phyloP scores from a whole-genome alignment of 2,797 vertebrate genomes.

The Okamejei kenojei region DNA sequence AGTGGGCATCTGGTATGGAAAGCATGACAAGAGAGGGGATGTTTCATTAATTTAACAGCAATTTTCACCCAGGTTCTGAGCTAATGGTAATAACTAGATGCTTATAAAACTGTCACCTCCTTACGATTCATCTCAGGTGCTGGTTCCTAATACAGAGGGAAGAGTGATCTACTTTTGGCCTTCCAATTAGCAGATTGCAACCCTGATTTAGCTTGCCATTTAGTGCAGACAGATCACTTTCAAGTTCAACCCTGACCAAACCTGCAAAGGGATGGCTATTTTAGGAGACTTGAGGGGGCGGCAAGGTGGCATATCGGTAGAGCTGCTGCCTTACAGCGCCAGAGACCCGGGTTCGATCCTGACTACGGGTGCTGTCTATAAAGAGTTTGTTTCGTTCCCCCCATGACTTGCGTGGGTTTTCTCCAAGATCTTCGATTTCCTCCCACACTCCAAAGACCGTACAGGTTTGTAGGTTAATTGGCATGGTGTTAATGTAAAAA shows the following conservation, averaged over 20 bases:
- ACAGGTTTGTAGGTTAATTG: no score
- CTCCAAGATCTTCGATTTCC: no score
- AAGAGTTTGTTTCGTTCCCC: no score
- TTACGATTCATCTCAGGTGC: background rate
- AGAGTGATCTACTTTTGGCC: background rate
- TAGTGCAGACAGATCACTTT: background rate
- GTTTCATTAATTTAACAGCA: constrained; percentile 34
- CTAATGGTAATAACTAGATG: constrained; percentile 33
- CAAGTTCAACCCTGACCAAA: background rate
- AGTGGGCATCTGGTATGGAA: constrained; percentile 5
- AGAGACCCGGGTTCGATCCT: no score
- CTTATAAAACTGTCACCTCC: constrained; percentile 19
- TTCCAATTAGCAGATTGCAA: background rate
- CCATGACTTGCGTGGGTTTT: no score
- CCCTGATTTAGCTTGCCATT: background rate
- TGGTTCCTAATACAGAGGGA: background rate
- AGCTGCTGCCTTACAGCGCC: no score
- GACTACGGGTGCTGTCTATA: no score
- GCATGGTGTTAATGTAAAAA: no score
- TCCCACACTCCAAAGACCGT: no score
- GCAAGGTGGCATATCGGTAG: no score
- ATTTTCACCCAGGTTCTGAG: constrained; percentile 22
- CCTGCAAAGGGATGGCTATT: background rate
- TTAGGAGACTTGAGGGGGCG: background rate
- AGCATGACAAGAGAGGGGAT: constrained; percentile 1